These are phyloP conservation scores for Chloromyia formosa DNA, from an alignment of 2,888 invertebrate species.

Conservation along the genomic window DNA sequence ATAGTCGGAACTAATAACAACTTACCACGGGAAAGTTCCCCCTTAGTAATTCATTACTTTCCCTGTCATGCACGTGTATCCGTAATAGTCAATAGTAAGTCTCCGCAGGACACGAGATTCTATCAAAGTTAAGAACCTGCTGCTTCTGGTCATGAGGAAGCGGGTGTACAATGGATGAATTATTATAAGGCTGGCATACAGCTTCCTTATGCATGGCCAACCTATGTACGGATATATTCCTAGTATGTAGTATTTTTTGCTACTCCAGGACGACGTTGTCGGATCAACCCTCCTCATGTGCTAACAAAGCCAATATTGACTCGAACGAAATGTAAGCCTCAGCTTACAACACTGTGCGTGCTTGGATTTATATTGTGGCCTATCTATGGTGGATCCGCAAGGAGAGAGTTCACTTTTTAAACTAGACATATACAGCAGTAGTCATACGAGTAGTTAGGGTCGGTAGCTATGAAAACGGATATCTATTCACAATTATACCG, in stretches of 20 bases:
- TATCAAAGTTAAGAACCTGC: background rate
- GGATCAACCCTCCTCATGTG: conserved; percentile 30
- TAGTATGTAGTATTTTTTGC: too few species aligned
- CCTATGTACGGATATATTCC: conserved; percentile 45
- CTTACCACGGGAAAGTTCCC: background rate
- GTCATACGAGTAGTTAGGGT: background rate
- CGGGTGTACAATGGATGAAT: background rate
- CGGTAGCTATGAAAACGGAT: too few species aligned
- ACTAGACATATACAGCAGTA: background rate
- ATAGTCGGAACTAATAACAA: background rate
- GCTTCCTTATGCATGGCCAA: conserved; percentile 34
- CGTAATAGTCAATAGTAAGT: background rate
- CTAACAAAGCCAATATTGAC: conserved; percentile 54
- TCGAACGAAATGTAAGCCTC: conserved; percentile 51
- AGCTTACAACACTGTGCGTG: conserved; percentile 52
- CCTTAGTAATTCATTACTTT: background rate
- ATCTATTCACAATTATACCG: too few species aligned
- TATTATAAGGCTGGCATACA: conserved; percentile 9
- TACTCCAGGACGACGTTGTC: conserved; percentile 10
- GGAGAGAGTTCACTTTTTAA: background rate
- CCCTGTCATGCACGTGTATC: conserved; percentile 18
- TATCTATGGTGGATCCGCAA: background rate
- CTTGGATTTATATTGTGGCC: conserved; percentile 3
- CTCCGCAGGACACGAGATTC: background rate
- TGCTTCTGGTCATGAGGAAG: background rate